phyloP scores from a whole-genome alignment of 1,140 invertebrate species.

The Piezodorus guildinii region DNA sequence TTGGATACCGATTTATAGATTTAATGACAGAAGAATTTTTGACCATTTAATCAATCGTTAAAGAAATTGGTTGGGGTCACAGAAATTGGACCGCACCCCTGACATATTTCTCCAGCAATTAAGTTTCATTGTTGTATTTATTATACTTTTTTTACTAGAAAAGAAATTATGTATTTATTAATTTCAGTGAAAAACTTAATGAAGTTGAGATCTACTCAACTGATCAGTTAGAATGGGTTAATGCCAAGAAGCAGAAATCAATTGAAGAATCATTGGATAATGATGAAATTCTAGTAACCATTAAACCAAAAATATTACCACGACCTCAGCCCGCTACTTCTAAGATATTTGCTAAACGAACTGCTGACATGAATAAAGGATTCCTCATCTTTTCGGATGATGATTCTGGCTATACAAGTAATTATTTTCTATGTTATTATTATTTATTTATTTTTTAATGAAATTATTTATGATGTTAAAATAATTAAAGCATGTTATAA shows the following conservation, averaged over 20 bases:
- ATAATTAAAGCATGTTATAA: too few species aligned
- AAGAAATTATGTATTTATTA: not conserved
- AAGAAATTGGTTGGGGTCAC: too few species aligned
- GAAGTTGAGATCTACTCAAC: conserved; percentile 21
- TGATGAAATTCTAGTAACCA: conserved; percentile 11
- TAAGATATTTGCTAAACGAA: conserved; percentile 69
- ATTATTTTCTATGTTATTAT: conserved; percentile 38
- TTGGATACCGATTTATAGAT: too few species aligned
- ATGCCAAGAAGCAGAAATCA: not conserved
- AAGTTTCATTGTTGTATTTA: too few species aligned
- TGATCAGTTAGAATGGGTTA: conserved; percentile 19
- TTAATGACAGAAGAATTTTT: too few species aligned
- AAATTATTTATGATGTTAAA: not conserved
- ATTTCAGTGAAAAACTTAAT: conserved; percentile 21
- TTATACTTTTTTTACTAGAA: too few species aligned
- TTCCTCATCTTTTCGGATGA: conserved; percentile 80
- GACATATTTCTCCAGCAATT: too few species aligned
- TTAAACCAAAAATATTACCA: conserved; percentile 24
- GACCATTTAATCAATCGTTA: too few species aligned
- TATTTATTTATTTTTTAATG: not conserved
- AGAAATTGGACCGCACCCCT: too few species aligned
- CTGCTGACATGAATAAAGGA: conserved; percentile 86
- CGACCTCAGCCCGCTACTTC: conserved; percentile 53
- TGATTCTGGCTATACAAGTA: conserved; percentile 70
- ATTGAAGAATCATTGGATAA: conserved; percentile 1